Evolutionary conservation across 2,797 vertebrate species (phyloP), one percentile per base, ranked within the genome.

Genomic region (Myotis vivesi): DNA sequence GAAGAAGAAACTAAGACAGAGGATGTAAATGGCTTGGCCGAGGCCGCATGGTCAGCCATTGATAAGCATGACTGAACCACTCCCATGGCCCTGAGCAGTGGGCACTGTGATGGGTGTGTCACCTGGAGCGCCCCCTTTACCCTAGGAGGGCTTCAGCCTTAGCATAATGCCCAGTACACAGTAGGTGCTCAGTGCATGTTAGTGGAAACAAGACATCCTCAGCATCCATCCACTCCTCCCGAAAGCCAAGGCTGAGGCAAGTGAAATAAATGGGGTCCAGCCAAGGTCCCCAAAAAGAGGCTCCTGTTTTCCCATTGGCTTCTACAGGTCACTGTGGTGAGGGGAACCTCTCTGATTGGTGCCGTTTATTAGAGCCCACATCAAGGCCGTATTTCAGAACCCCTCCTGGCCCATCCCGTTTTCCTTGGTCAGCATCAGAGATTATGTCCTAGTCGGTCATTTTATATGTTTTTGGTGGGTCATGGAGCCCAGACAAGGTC

Each of bases 281-380:
- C 38, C 0, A 64, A 72, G 38, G 8, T 22, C 81, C 4, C 66
- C 2, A 0, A 0, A 5, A 72, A 23, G 17, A 3, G 17, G 46
- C 23, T 20, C 28, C 64, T 33, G 0, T 30, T 51, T 73, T 68
- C 79, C 73, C 19, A 0, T 8, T 12, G n/a, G 13, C 16, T 44
- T 49, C 28, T 2, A 0, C 51, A 11, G 13, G 36, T n/a, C 25
- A n/a, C 72, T 51, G 80, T 13, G 25, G 64, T 15, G 30, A 72
- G 25, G 25, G 44, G 25, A 49, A 6, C 8, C 30, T 36, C 44
- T 68, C 25, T 19, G 38, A 30, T 16, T n/a, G 15, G 4, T n/a
- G 66, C 82, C 5, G 1, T 44, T 73, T 33, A 1, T 13, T 15
- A n/a, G 41, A 19, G 9, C 17, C 3, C 0, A 8, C 17, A 3